phyloP scores from a whole-genome alignment of 2,113 vertebrate species.

The Thinocorus orbignyianus region DNA sequence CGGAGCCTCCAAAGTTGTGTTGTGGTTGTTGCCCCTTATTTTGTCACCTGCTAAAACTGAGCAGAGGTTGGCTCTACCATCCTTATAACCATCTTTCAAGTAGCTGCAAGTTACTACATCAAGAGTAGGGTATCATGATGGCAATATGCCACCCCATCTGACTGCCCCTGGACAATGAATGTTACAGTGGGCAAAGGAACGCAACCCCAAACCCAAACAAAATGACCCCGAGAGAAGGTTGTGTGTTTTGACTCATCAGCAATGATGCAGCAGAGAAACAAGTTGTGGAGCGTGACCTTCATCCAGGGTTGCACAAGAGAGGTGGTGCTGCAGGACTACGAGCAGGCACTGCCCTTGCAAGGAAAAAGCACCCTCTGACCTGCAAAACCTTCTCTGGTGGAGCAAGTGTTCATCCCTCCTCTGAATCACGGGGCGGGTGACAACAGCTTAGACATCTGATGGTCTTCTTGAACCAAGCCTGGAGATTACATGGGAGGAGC shows the following conservation, averaged over 20 bases:
- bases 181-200: neutral
- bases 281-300: neutral
- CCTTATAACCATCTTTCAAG: neutral
- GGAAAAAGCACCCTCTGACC: neutral
- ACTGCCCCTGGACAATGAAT: neutral
- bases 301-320: conserved; percentile 19
- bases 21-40: neutral
- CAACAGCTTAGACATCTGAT: neutral
- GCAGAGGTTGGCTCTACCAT: neutral
- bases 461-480: neutral
- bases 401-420: neutral
- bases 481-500: conserved; percentile 2
- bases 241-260: neutral
- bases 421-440: neutral
- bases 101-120: neutral
- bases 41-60: neutral
- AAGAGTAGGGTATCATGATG: neutral
- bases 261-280: neutral
- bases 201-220: neutral
- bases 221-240: neutral
- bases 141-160: neutral
- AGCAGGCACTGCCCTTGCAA: neutral
- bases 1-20: neutral
- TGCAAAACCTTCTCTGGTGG: neutral
- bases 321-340: neutral